Evolutionary conservation across 2,888 invertebrate genomes (phyloP).

Genomic region (Coecobrya sp.): DNA sequence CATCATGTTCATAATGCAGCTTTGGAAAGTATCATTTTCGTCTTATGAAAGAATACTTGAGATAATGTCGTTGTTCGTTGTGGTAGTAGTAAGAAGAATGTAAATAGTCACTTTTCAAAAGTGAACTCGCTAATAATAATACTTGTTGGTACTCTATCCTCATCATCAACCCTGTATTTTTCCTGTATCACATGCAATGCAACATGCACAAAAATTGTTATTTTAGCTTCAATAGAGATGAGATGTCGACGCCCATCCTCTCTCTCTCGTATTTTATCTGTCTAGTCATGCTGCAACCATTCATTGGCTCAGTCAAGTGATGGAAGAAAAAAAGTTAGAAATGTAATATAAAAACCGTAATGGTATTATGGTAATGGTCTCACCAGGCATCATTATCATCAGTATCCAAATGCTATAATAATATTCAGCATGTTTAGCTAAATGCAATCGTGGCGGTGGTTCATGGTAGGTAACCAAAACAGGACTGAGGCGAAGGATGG

Average conservation of each 20-base stretch:
- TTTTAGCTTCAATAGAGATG: background rate
- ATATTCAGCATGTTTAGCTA: background rate
- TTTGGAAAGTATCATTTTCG: conserved; percentile 28
- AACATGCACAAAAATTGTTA: background rate
- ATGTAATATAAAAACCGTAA: background rate
- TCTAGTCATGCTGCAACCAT: background rate
- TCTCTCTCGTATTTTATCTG: background rate
- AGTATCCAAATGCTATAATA: conserved; percentile 13
- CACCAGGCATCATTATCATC: conserved; percentile 47
- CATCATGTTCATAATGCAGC: background rate
- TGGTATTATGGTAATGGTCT: conserved; percentile 43
- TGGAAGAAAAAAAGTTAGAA: background rate
- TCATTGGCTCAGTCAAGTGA: background rate
- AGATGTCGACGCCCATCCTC: conserved; percentile 59
- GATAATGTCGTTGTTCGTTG: background rate
- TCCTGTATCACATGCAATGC: background rate
- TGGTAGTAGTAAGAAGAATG: background rate
- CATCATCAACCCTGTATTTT: background rate
- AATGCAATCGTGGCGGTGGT: background rate
- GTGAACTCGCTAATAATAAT: background rate
- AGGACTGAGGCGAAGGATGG: background rate
- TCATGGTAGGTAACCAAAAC: conserved; percentile 29
- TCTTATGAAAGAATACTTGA: background rate
- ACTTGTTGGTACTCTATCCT: conserved; percentile 2
- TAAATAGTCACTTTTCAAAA: background rate